Evolutionary conservation across 1,140 invertebrate genomes (phyloP).

Genomic region (Heliconius nattereri): DNA sequence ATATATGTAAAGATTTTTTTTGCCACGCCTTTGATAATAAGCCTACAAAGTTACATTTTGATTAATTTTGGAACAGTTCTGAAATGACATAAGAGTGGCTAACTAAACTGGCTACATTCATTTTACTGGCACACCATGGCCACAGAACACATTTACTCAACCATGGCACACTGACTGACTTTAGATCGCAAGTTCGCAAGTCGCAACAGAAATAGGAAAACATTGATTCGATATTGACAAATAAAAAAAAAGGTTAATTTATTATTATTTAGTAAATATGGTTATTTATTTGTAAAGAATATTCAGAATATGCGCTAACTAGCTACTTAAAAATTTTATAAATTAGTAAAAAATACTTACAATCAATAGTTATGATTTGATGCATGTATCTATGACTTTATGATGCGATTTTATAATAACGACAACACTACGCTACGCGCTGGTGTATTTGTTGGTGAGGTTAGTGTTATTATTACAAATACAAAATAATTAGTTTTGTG

Average conservation of each 20-base stretch:
- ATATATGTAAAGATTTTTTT: conserved; percentile 15
- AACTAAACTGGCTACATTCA: neutral
- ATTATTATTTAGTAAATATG: neutral
- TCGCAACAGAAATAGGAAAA: neutral
- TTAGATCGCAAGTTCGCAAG: neutral
- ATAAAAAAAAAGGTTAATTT: neutral
- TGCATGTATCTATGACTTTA: neutral
- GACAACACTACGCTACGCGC: conserved; percentile 29
- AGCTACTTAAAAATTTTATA: neutral
- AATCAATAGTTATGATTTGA: neutral
- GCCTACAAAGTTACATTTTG: conserved; percentile 26
- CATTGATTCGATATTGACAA: neutral
- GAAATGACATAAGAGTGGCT: conserved; percentile 31
- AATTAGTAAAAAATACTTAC: neutral
- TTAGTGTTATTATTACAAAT: conserved; percentile 51
- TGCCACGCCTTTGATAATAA: conserved; percentile 37
- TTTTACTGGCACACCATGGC: neutral
- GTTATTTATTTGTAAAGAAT: neutral
- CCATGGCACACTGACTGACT: too few relatives aligned
- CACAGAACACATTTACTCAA: too few relatives aligned
- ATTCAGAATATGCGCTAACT: neutral
- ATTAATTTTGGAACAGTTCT: conserved; percentile 37
- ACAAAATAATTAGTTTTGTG: conserved; percentile 33
- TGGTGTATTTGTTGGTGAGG: conserved; percentile 56
- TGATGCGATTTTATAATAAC: neutral